Evolutionary conservation across 2,113 vertebrate species (phyloP).

Genomic region (Chaetodon trifascialis): DNA sequence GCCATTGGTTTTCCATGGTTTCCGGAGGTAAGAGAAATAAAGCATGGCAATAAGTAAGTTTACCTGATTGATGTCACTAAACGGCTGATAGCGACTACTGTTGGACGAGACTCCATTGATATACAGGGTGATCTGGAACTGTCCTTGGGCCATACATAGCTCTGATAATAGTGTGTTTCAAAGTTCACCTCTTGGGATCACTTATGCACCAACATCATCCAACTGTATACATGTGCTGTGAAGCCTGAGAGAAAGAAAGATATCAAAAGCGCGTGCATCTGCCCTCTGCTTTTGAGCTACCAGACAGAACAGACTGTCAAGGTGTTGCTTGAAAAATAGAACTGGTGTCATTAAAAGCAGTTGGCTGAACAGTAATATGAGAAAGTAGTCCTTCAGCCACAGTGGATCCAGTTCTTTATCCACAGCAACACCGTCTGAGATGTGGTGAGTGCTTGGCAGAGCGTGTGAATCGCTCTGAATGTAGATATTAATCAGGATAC

Average conservation of each 20-base stretch:
- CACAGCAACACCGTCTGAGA: constrained; percentile 33
- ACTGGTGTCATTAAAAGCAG: constrained; percentile 56
- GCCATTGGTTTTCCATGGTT: constrained; percentile 57
- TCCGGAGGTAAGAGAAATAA: constrained; percentile 75
- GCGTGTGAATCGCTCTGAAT: constrained; percentile 72
- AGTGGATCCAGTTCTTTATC: constrained; percentile 66
- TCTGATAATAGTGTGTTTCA: constrained; percentile 49
- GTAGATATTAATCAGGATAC: constrained; percentile 83
- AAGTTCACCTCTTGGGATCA: constrained; percentile 58
- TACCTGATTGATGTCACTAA: constrained; percentile 74
- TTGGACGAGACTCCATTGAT: constrained; percentile 48
- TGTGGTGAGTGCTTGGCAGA: constrained; percentile 56
- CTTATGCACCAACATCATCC: constrained; percentile 52
- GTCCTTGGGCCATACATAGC: constrained; percentile 67
- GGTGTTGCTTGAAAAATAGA: constrained; percentile 42
- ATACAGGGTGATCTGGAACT: constrained; percentile 55
- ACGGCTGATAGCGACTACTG: constrained; percentile 51
- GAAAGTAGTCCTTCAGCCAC: constrained; percentile 57
- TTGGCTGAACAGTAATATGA: constrained; percentile 62
- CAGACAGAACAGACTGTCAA: constrained; percentile 37
- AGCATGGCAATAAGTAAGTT: constrained; percentile 73
- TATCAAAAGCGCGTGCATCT: not conserved
- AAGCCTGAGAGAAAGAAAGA: constrained; percentile 17
- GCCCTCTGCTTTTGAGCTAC: constrained; percentile 37
- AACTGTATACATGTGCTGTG: constrained; percentile 2